Conservation (phyloP, 92 coral and sea anemone genomes). For the Heteractis magnifica region DNA sequence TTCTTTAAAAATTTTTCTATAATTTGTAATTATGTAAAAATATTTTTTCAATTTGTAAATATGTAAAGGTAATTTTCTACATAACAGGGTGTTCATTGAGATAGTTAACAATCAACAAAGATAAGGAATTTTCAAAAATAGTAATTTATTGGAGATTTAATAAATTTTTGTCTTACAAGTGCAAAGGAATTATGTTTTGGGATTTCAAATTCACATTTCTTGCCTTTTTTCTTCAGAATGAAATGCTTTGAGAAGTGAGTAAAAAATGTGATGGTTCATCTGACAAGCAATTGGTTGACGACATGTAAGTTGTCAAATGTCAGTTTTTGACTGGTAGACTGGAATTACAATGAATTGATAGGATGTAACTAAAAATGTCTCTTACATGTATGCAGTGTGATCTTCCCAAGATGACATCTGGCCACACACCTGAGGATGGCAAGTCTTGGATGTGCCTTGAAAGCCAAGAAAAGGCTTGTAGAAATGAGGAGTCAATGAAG, state of each 20-base stretch:
- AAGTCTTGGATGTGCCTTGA: conserved; percentile 6
- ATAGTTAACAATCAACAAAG: neutral
- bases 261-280: conserved; percentile 19
- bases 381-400: neutral
- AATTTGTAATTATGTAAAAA: conserved; percentile 6
- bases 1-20: neutral
- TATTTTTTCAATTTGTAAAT: neutral
- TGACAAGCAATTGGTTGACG: conserved; percentile 12
- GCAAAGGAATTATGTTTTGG: neutral
- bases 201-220: conserved; percentile 12
- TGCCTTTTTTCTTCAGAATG: conserved; percentile 42
- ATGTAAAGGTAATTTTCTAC: conserved; percentile 7
- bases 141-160: too few relatives aligned
- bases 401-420: neutral
- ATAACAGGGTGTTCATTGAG: neutral
- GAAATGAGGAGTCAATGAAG: neutral
- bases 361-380: neutral
- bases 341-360: neutral
- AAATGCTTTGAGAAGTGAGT: conserved; percentile 20
- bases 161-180: too few relatives aligned
- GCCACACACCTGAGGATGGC: neutral
- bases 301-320: conserved; percentile 25
- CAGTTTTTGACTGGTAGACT: conserved; percentile 3
- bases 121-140: neutral
- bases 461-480: conserved; percentile 17